Evolutionary conservation across 1,140 invertebrate genomes (phyloP).

Genomic region (Drosophila albomicans): DNA sequence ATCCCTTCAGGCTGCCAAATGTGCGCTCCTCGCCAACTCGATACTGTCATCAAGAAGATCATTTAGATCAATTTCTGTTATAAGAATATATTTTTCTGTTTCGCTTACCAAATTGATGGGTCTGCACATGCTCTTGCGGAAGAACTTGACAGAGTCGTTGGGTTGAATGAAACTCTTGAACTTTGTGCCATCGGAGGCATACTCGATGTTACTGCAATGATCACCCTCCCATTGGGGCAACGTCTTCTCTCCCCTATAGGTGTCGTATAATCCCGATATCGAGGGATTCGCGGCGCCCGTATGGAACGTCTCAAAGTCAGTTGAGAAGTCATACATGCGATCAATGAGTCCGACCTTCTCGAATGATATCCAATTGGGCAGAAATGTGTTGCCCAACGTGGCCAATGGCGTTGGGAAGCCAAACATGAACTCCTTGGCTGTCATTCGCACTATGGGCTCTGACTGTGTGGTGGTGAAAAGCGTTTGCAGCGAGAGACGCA

Average conservation of each 20-base stretch:
- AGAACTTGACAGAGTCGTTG: slow-evolving; percentile 91
- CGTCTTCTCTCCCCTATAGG: slow-evolving; percentile 89
- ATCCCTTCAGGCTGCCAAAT: slow-evolving; percentile 87
- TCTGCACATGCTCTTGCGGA: slow-evolving; percentile 92
- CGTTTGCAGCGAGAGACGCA: slow-evolving; percentile 89
- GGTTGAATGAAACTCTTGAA: slow-evolving; percentile 89
- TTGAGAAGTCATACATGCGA: slow-evolving; percentile 94
- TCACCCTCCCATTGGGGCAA: slow-evolving; percentile 90
- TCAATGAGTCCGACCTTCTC: slow-evolving; percentile 93
- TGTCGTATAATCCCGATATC: slow-evolving; percentile 90
- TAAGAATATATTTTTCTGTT: not conserved
- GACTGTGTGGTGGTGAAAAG: slow-evolving; percentile 89
- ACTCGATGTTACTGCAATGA: slow-evolving; percentile 91
- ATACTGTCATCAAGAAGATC: slow-evolving; percentile 85
- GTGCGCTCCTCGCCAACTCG: slow-evolving; percentile 86
- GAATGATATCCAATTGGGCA: slow-evolving; percentile 93
- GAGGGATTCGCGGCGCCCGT: slow-evolving; percentile 89
- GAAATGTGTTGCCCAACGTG: slow-evolving; percentile 90
- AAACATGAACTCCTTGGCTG: slow-evolving; percentile 93
- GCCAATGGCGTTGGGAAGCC: slow-evolving; percentile 90
- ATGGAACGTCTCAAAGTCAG: slow-evolving; percentile 92
- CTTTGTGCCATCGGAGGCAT: slow-evolving; percentile 94
- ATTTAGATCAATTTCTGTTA: not conserved
- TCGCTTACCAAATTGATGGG: slow-evolving; percentile 89
- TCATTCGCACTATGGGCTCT: slow-evolving; percentile 90